Evolutionary conservation across 2,888 invertebrate genomes (phyloP).

Genomic region (Andrena haemorrhoa): DNA sequence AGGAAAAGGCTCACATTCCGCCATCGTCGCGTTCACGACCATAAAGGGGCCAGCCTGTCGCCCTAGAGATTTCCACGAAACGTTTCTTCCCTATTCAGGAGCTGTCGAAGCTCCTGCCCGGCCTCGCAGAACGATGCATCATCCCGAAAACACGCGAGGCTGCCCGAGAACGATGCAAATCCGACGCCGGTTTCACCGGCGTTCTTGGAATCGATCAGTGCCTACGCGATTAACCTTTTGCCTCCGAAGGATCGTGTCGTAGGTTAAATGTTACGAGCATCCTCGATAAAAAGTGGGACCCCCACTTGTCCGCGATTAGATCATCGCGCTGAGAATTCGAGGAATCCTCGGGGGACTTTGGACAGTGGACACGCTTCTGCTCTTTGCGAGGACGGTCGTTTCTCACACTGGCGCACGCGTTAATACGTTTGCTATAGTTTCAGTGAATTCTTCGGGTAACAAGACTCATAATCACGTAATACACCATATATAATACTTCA

Average conservation of each 20-base stretch:
- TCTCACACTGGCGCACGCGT: background rate
- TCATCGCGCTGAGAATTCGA: slow-evolving; percentile 30
- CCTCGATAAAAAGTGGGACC: slow-evolving; percentile 36
- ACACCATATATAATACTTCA: too few relatives aligned
- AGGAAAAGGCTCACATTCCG: slow-evolving; percentile 36
- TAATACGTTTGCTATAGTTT: background rate
- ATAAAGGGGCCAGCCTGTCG: slow-evolving; percentile 6
- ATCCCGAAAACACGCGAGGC: slow-evolving; percentile 8
- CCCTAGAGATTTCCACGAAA: slow-evolving; percentile 29
- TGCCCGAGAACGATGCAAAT: slow-evolving; percentile 30
- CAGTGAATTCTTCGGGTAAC: too few relatives aligned
- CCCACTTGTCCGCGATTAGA: slow-evolving; percentile 31
- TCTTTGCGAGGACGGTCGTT: background rate
- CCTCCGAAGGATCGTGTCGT: slow-evolving; percentile 31
- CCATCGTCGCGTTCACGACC: slow-evolving; percentile 13
- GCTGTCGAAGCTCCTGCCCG: background rate
- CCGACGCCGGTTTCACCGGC: slow-evolving; percentile 19
- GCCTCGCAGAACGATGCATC: background rate
- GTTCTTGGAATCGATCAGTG: slow-evolving; percentile 38
- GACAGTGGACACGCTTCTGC: slow-evolving; percentile 16
- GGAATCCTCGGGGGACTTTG: slow-evolving; percentile 23
- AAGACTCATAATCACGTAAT: too few relatives aligned
- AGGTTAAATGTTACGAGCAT: slow-evolving; percentile 42
- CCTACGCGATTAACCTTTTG: slow-evolving; percentile 43
- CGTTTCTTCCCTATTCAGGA: slow-evolving; percentile 1